Evolutionary conservation across 2,113 vertebrate genomes (phyloP).

Genomic region (Erinaceus europaeus): DNA sequence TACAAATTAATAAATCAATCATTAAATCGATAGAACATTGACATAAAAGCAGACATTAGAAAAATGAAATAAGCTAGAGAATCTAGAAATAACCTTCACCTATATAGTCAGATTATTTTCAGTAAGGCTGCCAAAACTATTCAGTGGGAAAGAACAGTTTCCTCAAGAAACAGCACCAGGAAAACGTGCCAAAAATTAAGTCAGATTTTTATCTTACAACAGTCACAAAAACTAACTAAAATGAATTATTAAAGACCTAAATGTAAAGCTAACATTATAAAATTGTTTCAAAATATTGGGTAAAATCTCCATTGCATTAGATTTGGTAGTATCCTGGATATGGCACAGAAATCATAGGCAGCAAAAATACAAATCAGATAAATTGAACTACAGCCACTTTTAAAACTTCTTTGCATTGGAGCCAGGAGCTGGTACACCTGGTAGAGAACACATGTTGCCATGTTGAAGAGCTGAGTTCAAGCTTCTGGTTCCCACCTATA

Average conservation of each 20-base stretch:
- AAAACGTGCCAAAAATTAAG: not conserved
- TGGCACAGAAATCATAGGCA: not conserved
- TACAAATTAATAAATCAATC: no score
- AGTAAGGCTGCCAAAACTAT: not conserved
- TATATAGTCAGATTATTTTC: not conserved
- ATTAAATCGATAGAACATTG: not conserved
- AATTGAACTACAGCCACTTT: not conserved
- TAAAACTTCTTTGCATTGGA: not conserved
- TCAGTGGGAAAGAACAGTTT: not conserved
- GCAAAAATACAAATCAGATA: not conserved
- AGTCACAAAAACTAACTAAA: not conserved
- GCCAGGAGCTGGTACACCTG: no score
- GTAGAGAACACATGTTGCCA: no score
- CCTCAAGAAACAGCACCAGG: not conserved
- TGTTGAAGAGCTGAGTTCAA: no score
- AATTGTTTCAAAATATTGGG: no score
- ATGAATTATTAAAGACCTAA: not conserved
- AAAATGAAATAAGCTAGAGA: not conserved
- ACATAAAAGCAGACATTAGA: not conserved
- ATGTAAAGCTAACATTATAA: no score
- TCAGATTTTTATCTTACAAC: not conserved
- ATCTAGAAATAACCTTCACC: not conserved
- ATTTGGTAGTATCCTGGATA: not conserved
- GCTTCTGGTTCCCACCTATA: no score
- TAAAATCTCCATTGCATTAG: no score